These are phyloP conservation scores for Lathronympha strigana DNA, from an alignment of 2,888 invertebrate species.

Conservation along the genomic window DNA sequence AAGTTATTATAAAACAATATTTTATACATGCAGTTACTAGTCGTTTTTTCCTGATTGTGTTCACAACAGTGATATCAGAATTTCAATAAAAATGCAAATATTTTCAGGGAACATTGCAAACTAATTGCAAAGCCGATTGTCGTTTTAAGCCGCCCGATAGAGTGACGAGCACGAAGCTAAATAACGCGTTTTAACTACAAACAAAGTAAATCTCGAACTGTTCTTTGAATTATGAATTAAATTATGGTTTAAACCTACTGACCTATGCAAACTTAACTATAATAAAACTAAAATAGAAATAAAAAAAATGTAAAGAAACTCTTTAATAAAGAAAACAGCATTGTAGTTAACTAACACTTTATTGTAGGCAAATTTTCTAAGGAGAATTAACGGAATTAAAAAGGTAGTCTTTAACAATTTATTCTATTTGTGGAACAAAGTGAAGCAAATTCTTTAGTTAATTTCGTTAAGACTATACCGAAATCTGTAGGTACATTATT, in stretches of 20 bases:
- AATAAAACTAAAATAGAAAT: too few species aligned
- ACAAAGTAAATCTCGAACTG: neutral
- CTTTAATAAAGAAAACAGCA: too few species aligned
- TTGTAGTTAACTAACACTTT: too few species aligned
- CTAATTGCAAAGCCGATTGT: conserved; percentile 62
- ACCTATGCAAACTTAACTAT: too few species aligned
- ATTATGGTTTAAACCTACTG: neutral
- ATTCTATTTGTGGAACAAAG: too few species aligned
- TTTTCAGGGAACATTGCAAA: conserved; percentile 57
- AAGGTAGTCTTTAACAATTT: too few species aligned
- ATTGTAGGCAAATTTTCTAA: too few species aligned
- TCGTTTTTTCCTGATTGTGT: conserved; percentile 45
- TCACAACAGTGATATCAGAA: conserved; percentile 47
- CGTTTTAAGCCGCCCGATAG: conserved; percentile 48
- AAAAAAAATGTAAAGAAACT: too few species aligned
- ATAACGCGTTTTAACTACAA: conserved; percentile 14
- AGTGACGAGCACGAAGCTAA: conserved; percentile 45
- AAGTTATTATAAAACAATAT: conserved; percentile 8
- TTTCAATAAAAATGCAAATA: conserved; percentile 64
- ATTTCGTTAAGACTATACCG: too few species aligned
- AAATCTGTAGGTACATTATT: too few species aligned
- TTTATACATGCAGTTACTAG: neutral
- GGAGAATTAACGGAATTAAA: too few species aligned
- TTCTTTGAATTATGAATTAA: neutral
- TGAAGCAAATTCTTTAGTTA: too few species aligned